These are phyloP conservation scores for Oryctolagus cuniculus DNA, from an alignment of 2,113 vertebrate species.

Conservation along the genomic window DNA sequence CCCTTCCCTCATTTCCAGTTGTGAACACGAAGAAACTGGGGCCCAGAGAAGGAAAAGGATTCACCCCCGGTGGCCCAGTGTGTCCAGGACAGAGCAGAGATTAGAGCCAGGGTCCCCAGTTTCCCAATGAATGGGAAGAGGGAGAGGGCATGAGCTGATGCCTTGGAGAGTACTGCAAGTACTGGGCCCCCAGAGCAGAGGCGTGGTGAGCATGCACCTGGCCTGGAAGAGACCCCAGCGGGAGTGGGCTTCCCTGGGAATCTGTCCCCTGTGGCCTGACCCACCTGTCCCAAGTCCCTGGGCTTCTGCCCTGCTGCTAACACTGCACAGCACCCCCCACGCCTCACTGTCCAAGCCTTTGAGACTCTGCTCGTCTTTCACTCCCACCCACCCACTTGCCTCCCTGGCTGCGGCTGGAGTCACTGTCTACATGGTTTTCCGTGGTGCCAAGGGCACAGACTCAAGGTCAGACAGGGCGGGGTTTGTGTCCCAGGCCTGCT, in stretches of 20 bases:
- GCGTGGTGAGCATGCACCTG: background rate
- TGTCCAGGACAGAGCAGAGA: background rate
- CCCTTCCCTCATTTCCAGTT: background rate
- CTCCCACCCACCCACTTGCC: background rate
- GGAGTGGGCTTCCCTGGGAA: background rate
- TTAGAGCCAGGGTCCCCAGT: background rate
- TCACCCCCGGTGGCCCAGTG: background rate
- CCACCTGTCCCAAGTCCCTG: background rate
- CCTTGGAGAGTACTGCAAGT: background rate
- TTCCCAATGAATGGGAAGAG: background rate
- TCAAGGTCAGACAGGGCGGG: background rate
- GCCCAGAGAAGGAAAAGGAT: background rate
- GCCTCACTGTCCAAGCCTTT: background rate
- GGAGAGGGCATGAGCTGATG: background rate
- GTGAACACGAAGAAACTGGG: slow-evolving; percentile 20
- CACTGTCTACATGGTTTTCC: slow-evolving; percentile 17
- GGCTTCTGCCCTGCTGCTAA: background rate
- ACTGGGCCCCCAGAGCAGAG: background rate
- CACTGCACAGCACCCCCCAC: background rate
- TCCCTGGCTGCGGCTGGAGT: background rate
- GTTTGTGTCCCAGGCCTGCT: background rate
- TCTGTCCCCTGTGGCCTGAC: background rate
- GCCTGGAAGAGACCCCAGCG: background rate
- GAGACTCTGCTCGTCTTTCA: background rate
- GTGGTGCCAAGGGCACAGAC: background rate